These are phyloP conservation scores for Tetranychus piercei DNA, from an alignment of 2,888 invertebrate genomes.

Conservation along the genomic window DNA sequence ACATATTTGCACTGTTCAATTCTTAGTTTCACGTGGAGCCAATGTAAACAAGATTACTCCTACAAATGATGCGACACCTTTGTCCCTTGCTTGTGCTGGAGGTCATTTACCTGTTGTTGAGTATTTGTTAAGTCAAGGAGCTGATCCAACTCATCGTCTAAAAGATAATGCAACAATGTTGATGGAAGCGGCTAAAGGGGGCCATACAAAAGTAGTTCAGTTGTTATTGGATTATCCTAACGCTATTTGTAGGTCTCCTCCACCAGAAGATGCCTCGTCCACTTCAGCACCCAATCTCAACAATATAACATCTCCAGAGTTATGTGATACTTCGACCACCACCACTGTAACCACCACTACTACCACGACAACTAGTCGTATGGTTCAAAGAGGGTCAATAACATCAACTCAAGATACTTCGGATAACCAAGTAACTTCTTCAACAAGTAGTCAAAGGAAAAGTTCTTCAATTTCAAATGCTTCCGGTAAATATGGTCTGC, in stretches of 20 bases:
- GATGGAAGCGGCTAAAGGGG: conserved; percentile 94
- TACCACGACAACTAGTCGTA: conserved; percentile 11
- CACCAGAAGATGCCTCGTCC: conserved; percentile 27
- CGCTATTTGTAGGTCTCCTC: conserved; percentile 43
- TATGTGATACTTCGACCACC: conserved; percentile 8
- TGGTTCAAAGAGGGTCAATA: conserved; percentile 6
- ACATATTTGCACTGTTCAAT: conserved; percentile 85
- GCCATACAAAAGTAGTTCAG: conserved; percentile 86
- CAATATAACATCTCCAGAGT: background rate
- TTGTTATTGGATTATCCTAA: conserved; percentile 83
- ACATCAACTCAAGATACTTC: conserved; percentile 6
- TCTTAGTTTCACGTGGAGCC: conserved; percentile 68
- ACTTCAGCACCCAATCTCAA: conserved; percentile 6
- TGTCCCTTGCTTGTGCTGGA: conserved; percentile 87
- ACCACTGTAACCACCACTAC: conserved; percentile 19
- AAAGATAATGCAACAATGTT: conserved; percentile 97
- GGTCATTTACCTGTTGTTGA: conserved; percentile 87
- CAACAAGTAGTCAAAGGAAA: conserved; percentile 10
- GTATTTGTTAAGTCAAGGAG: conserved; percentile 68
- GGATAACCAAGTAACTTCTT: background rate
- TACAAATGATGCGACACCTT: conserved; percentile 88
- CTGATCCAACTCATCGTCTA: conserved; percentile 85
- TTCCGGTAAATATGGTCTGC: conserved; percentile 3
- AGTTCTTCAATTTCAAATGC: conserved; percentile 11
- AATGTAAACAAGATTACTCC: conserved; percentile 65